Evolutionary conservation across 2,113 vertebrate genomes (phyloP).

Genomic region (Arenaria interpres): DNA sequence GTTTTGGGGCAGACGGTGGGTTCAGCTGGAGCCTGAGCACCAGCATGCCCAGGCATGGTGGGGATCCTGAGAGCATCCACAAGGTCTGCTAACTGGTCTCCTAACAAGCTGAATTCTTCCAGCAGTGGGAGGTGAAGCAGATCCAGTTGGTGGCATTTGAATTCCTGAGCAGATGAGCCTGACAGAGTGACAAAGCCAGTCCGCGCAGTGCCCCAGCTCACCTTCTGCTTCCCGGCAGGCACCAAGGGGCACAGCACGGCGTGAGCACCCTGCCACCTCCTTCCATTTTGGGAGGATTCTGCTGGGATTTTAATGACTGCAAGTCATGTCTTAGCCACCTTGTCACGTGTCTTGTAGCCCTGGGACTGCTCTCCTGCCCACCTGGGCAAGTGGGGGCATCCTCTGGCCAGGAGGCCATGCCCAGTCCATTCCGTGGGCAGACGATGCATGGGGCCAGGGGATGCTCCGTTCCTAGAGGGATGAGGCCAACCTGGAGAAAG

Average conservation of each 20-base stretch:
- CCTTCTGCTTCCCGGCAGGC: background rate
- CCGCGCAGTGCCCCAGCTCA: background rate
- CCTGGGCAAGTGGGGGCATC: background rate
- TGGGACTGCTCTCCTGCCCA: background rate
- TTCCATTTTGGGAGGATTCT: slow-evolving; percentile 20
- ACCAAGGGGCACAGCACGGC: background rate
- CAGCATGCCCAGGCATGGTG: fast-evolving
- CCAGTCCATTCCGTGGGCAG: fast-evolving
- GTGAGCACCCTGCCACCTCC: background rate
- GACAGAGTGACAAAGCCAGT: background rate
- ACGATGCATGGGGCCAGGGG: fast-evolving
- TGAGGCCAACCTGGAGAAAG: background rate
- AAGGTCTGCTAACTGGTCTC: background rate
- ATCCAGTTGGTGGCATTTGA: slow-evolving; percentile 41
- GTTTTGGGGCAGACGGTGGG: background rate
- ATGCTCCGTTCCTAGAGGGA: background rate
- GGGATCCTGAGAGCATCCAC: background rate
- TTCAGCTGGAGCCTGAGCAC: background rate
- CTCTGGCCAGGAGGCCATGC: background rate
- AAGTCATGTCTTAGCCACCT: background rate
- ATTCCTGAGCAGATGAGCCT: slow-evolving; percentile 14
- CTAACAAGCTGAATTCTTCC: background rate
- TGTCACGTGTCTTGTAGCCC: fast-evolving
- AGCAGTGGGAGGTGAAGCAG: background rate
- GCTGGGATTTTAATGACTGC: slow-evolving; percentile 67